Evolutionary conservation across 2,797 vertebrate genomes (phyloP).

Genomic region (Masticophis lateralis): DNA sequence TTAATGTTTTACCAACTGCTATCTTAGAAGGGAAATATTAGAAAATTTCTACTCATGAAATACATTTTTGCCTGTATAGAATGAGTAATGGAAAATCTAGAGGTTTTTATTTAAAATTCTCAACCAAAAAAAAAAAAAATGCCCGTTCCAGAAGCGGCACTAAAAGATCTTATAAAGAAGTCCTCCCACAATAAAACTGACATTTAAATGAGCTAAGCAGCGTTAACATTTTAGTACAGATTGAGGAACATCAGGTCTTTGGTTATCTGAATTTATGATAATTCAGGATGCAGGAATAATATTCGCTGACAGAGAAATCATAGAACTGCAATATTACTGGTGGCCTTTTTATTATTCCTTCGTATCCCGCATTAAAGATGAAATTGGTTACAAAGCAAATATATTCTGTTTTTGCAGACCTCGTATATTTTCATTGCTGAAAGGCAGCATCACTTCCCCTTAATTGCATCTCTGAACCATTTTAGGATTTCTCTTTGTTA

Average conservation of each 20-base stretch:
- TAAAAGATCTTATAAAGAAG: not conserved
- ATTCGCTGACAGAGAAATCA: conserved; percentile 22
- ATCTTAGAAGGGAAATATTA: not conserved
- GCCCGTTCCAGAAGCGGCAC: not conserved
- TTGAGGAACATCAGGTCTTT: conserved; percentile 1
- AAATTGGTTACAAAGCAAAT: conserved; percentile 45
- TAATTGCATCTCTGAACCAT: conserved; percentile 29
- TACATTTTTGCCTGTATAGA: not conserved
- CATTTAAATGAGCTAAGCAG: not conserved
- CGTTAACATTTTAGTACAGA: not conserved
- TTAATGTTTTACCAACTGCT: not conserved
- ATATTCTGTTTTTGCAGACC: conserved; percentile 34
- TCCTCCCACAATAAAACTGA: not conserved
- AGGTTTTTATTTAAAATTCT: not conserved
- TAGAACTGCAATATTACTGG: conserved; percentile 34
- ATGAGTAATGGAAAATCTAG: not conserved
- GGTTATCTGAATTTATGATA: conserved; percentile 6
- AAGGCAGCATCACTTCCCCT: conserved; percentile 19
- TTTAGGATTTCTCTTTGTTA: conserved; percentile 8
- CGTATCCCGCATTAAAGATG: conserved; percentile 28
- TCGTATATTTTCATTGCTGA: conserved; percentile 36
- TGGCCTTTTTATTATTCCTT: conserved; percentile 27
- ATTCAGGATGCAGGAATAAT: conserved; percentile 1
- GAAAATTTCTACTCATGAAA: not conserved
- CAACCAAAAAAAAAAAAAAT: not conserved